phyloP scores from a whole-genome alignment of 1,140 invertebrate genomes.

The Pseudachorutes palmiensis region DNA sequence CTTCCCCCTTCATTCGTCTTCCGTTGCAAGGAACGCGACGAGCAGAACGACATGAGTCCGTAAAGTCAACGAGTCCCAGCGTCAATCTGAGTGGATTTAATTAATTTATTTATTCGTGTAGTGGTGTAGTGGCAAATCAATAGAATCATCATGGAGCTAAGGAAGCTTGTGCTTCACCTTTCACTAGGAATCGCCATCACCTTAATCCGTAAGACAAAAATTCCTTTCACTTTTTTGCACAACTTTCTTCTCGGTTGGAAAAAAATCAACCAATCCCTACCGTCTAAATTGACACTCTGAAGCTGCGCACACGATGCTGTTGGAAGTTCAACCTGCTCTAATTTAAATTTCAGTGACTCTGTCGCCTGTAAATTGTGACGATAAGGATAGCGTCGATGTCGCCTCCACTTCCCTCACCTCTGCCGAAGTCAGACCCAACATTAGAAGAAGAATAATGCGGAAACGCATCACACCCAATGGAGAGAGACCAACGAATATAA shows the following conservation, averaged over 20 bases:
- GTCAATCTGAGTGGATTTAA: background rate
- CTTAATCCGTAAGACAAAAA: background rate
- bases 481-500: background rate
- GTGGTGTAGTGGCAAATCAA: background rate
- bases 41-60: background rate
- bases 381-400: background rate
- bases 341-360: background rate
- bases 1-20: constrained; percentile 5
- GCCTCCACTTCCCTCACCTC: background rate
- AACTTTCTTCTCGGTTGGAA: no score
- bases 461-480: background rate
- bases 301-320: background rate
- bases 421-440: background rate
- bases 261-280: no score
- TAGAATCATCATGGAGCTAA: background rate
- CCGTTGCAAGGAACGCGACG: background rate
- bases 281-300: background rate
- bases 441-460: constrained; percentile 11
- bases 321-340: background rate
- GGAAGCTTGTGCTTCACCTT: background rate
- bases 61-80: background rate
- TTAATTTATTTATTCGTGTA: background rate
- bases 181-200: background rate
- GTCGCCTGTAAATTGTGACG: background rate
- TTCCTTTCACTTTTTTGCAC: background rate